Evolutionary conservation across 2,888 invertebrate species (phyloP).

Genomic region (Micropterix aruncella): DNA sequence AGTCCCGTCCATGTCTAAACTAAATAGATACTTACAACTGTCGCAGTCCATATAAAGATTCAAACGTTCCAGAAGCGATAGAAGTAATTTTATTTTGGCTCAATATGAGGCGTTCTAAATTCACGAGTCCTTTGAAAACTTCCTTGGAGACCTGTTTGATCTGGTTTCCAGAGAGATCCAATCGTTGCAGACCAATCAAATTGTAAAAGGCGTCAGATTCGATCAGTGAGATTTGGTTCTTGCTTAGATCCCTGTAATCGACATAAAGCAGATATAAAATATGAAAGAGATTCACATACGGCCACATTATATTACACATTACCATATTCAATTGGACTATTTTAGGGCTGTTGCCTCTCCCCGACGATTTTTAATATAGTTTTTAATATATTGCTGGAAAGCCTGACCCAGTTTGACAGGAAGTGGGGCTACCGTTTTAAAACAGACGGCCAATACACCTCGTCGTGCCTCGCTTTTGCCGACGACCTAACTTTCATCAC

Average conservation of each 20-base stretch:
- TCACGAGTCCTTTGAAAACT: constrained; percentile 53
- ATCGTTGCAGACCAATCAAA: constrained; percentile 51
- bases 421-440: too few relatives aligned
- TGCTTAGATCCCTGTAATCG: constrained; percentile 58
- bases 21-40: constrained; percentile 49
- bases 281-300: too few relatives aligned
- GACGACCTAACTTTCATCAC: too few relatives aligned
- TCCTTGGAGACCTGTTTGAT: constrained; percentile 52
- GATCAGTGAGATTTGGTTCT: constrained; percentile 60
- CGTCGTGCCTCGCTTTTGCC: too few relatives aligned
- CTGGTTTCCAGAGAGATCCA: constrained; percentile 57
- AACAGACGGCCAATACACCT: too few relatives aligned
- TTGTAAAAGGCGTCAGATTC: constrained; percentile 63
- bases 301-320: too few relatives aligned
- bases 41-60: constrained; percentile 49
- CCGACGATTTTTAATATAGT: too few relatives aligned
- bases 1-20: too few relatives aligned
- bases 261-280: constrained; percentile 8
- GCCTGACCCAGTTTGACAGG: too few relatives aligned
- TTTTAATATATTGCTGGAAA: too few relatives aligned
- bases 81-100: constrained; percentile 58
- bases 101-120: constrained; percentile 54
- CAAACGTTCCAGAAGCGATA: constrained; percentile 57
- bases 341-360: too few relatives aligned
- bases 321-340: too few relatives aligned